A percentile compares a stretch with the other conserved stretches of the same genome.
Evolutionary conservation across 2,797 vertebrate genomes (phyloP).

Genomic region (Psittacula echo): DNA sequence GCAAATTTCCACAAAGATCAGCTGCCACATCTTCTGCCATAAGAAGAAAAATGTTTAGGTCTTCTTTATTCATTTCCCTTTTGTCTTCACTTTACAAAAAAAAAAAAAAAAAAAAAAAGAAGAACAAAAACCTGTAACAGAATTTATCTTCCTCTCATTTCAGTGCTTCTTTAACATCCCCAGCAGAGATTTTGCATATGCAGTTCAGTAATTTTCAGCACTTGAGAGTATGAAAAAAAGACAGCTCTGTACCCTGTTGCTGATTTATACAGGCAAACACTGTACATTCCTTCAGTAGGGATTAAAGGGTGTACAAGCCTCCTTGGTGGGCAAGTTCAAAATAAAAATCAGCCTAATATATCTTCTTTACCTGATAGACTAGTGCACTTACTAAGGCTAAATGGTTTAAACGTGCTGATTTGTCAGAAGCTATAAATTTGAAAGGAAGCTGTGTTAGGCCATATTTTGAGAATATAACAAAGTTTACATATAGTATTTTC

Average conservation of each 20-base stretch:
- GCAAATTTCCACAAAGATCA: background rate
- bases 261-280: conserved; percentile 15
- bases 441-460: background rate
- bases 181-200: background rate
- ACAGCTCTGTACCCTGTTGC: background rate
- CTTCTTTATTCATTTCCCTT: background rate
- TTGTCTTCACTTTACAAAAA: background rate
- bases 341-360: conserved; percentile 22
- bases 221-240: background rate
- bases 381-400: background rate
- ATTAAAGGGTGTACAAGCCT: background rate
- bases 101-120: background rate
- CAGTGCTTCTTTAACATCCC: background rate
- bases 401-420: conserved; percentile 33
- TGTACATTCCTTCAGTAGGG: background rate
- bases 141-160: background rate
- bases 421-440: background rate
- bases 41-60: background rate
- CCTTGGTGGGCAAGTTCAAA: conserved; percentile 38
- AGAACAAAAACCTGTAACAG: background rate
- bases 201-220: background rate
- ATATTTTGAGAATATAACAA: background rate
- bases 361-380: background rate
- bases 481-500: background rate
- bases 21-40: background rate